A percentile compares a stretch with the other conserved stretches of the same genome.
Evolutionary conservation across 2,113 vertebrate species (phyloP).

Genomic region (Microcebus lehilahytsara): DNA sequence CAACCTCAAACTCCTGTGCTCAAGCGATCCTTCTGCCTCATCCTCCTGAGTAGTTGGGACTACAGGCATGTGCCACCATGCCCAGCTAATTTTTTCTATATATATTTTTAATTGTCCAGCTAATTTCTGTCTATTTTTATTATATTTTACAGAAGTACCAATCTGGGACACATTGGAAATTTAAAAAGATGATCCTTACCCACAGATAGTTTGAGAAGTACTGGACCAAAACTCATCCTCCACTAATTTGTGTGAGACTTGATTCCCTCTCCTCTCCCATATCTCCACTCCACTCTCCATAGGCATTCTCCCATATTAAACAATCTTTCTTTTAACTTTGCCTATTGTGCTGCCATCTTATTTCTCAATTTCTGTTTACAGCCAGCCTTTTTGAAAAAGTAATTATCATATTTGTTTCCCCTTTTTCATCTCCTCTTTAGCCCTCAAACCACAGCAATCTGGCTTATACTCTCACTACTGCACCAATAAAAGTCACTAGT

Average conservation of each 20-base stretch:
- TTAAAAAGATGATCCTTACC: neutral
- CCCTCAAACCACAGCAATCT: neutral
- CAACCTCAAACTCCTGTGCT: too few species aligned
- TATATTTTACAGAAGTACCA: conserved; percentile 28
- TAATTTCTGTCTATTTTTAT: neutral
- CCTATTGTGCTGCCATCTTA: neutral
- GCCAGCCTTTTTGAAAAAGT: conserved; percentile 15
- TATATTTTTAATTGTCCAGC: too few species aligned
- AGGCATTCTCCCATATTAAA: neutral
- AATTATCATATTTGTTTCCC: neutral
- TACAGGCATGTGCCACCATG: too few species aligned
- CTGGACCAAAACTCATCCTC: neutral
- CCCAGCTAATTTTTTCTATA: too few species aligned
- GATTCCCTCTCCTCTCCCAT: neutral
- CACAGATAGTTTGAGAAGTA: conserved; percentile 19
- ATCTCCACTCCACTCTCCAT: neutral
- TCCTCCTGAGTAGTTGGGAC: too few species aligned
- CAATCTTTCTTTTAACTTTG: conserved; percentile 26
- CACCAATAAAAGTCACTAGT: neutral
- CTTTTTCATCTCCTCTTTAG: neutral
- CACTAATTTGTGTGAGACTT: conserved; percentile 31
- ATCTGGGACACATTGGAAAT: neutral
- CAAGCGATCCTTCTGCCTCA: too few species aligned
- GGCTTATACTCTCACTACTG: neutral
- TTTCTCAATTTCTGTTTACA: conserved; percentile 20